Conservation (phyloP, 1,140 invertebrate species). For the Drosophila tristis region DNA sequence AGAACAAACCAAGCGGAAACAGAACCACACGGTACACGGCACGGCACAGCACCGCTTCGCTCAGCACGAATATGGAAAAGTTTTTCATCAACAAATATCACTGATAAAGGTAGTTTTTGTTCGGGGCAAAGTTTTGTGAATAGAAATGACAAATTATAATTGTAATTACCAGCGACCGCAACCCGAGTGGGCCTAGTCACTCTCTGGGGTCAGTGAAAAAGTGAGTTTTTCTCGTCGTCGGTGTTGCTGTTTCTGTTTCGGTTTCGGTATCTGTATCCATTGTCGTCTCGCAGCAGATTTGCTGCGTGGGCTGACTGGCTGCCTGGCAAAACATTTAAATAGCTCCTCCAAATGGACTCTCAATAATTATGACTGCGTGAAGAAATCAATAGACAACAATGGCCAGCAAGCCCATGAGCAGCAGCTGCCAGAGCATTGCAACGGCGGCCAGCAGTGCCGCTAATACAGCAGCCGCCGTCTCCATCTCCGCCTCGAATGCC, state of each 20-base stretch:
- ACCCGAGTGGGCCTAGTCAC: constrained; percentile 12
- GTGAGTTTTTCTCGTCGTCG: constrained; percentile 9
- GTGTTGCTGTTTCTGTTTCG: constrained; percentile 11
- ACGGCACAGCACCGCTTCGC: constrained; percentile 6
- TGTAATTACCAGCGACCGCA: constrained; percentile 30
- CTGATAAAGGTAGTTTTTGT: constrained; percentile 47
- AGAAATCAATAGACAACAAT: constrained; percentile 71
- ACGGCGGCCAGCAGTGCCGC: constrained; percentile 67
- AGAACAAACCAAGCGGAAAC: constrained; percentile 79
- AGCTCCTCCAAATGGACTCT: constrained; percentile 28
- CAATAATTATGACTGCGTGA: constrained; percentile 68
- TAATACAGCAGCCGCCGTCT: constrained; percentile 64
- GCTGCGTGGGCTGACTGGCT: not conserved
- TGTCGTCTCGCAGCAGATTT: constrained; percentile 27
- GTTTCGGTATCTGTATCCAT: constrained; percentile 48
- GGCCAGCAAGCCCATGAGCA: constrained; percentile 71
- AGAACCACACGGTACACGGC: constrained; percentile 53
- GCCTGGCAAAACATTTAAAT: constrained; percentile 1
- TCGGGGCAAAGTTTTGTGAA: constrained; percentile 46
- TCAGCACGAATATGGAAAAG: constrained; percentile 66
- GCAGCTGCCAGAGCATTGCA: constrained; percentile 80
- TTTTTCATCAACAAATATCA: constrained; percentile 59
- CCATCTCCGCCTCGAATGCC: constrained; percentile 69
- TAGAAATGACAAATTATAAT: constrained; percentile 65
- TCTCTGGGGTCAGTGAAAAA: constrained; percentile 19